A percentile compares a stretch with the other conserved stretches of the same genome.
Conservation (phyloP, 2,888 invertebrate genomes). For the Hyposoter didymator region DNA sequence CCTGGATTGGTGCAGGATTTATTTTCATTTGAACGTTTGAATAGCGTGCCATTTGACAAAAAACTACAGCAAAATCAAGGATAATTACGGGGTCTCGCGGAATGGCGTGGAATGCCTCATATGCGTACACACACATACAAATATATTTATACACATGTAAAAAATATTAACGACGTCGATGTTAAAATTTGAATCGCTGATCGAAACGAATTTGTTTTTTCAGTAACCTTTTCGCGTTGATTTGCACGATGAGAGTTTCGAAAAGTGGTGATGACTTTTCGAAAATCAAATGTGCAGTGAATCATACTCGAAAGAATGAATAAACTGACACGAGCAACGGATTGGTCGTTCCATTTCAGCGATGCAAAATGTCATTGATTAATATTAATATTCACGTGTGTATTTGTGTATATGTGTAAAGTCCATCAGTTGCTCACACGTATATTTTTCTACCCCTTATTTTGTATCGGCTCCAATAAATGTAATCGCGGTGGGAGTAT, state of each 20-base stretch:
- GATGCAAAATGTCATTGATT: slow-evolving; percentile 2
- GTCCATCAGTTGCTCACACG: slow-evolving; percentile 66
- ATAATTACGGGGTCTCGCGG: too few species aligned
- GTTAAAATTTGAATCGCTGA: background rate
- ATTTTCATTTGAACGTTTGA: too few species aligned
- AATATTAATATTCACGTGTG: slow-evolving; percentile 19
- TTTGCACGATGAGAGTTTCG: background rate
- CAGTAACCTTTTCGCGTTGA: background rate
- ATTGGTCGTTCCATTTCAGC: background rate
- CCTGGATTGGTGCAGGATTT: too few species aligned
- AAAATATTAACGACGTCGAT: background rate
- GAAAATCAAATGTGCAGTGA: background rate
- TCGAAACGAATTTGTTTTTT: background rate
- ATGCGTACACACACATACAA: background rate
- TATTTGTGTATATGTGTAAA: slow-evolving; percentile 30
- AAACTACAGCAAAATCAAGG: too few species aligned
- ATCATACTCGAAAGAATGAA: background rate
- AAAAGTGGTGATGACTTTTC: background rate
- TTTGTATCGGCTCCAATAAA: slow-evolving; percentile 66
- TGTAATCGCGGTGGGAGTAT: slow-evolving; percentile 60
- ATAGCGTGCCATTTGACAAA: too few species aligned
- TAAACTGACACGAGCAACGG: background rate
- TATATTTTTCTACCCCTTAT: slow-evolving; percentile 70
- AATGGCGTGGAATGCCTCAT: too few species aligned
- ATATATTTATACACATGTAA: background rate